Base-by-base conservation (phyloP, 2,888 invertebrate genomes). In the Oxyteleia sp. region DNA sequence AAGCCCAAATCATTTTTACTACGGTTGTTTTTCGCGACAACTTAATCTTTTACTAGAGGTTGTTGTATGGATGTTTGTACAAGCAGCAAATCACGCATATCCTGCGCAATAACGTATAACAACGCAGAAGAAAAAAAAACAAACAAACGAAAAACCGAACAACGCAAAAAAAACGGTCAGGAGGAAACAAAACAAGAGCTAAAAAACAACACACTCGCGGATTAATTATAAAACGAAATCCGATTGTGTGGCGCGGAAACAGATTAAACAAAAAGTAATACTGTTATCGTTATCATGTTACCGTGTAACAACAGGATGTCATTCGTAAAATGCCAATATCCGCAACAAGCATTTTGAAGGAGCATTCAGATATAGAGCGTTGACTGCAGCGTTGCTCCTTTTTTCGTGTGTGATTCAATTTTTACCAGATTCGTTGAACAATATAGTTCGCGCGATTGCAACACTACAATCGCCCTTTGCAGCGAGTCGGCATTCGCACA, bases 391-490 rank as follows among this genome's bases (percentile, higher is more conserved):
- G 59, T 49, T 75, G 64, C 53, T 71, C 76, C n/a, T n/a, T 84
- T 80, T 81, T 81, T 80, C 76, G 68, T 41, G 75, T 66, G 72
- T 76, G 72, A 81, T 84, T 72, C 84, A 80, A 81, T 80, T 78
- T 82, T 84, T 76, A 55, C 72, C 81, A 78, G 80, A 84, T 81
- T 84, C 84, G 85, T 84, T 81, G 87, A 86, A 83, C 84, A n/a
- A n/a, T n/a, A n/a, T n/a, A 82, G 84, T 81, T 86, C 86, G 85
- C 85, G 74, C 82, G 84, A 86, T 86, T 75, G 80, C 64, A 81
- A 74, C 72, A 79, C 83, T 82, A 84, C 80, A 85, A 84, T 84
- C 85, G 79, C 80, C 79, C 59, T 80, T 75, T 75, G 69, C n/a
- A n/a, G n/a, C n/a, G n/a, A n/a, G n/a, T n/a, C n/a, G n/a, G n/a